Base-by-base conservation (phyloP, 2,113 vertebrate genomes). In the Thunnus thynnus region DNA sequence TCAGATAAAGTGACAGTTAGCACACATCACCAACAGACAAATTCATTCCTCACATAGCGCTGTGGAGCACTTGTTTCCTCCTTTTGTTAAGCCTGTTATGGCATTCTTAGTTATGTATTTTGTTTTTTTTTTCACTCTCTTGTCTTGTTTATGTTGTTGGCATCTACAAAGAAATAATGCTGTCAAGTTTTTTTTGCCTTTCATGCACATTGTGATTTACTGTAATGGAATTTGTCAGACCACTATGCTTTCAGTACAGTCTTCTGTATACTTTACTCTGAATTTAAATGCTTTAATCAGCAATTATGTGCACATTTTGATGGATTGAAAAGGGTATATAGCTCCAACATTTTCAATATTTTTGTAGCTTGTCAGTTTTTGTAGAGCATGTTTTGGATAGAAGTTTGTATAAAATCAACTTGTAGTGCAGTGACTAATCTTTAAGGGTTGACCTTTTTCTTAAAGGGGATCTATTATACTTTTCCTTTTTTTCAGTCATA, bases 1-100 rank as follows among this genome's bases (percentile, higher is more conserved):
- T 92, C 90, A 93, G 92, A 93, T 93, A 92, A 93, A 91, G 81
- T 87, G 88, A 80, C 87, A 79, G 85, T 92, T 91, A 82, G 83
- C 82, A 86, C 85, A 78, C 70, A 81, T 58, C 78, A 65, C 76
- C 74, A 84, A 66, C 84, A 85, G 67, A 75, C 86, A 79, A 36
- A 81, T 55, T 76, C 55, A 66, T 76, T 78, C 68, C 78, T 84
- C 69, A 46, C 54, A 58, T 67, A 54, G 47, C 11, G 55, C 85
- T 7, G 50, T 46, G 50, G 48, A 75, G 79, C 72, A 57, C 30
- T 44, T 52, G 25, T 74, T 80, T 80, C 60, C 67, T 81, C 52
- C 74, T 54, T 74, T 85, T 86, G 73, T 72, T 27, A 9, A 56
- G 67, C 64, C 47, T 51, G 61, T 80, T 55, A 1, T 74, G 67